Evolutionary conservation across 1,140 invertebrate genomes (phyloP), one percentile per base, ranked within the genome.

Genomic region (Drosophila malerkotliana): DNA sequence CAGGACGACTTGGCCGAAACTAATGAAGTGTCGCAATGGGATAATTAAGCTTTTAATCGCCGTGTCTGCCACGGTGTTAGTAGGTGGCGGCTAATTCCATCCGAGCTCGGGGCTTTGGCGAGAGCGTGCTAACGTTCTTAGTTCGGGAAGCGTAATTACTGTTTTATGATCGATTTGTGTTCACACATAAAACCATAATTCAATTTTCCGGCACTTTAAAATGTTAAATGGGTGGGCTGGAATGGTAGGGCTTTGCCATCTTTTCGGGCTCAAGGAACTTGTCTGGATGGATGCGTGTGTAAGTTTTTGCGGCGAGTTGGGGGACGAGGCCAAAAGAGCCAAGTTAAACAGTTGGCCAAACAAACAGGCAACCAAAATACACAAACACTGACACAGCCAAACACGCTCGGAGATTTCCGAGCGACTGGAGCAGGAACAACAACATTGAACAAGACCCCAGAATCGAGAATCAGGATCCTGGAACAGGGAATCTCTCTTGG

Each of bases 21-120:
- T 87, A 87, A 88, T 87, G 83, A 87, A 87, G 83, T 88, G 83
- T 87, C 83, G 83, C 83, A 88, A 83, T 87, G 83, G 83, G 83
- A 88, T 87, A 87, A 87, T 87, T 87, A 88, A 87, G 83, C 83
- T 82, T 77, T 87, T 88, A 87, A 87, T 87, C 83, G 83, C 59
- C 66, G 69, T 74, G 59, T 63, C 73, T 72, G 59, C 64, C 41
- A 18, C 67, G 67, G 67, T 69, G 67, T 69, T 71, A 55, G 67
- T 53, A 14, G 28, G 51, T 37, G 30, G 51, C 44, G 63, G 60
- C 63, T 67, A 56, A 57, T 51, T 60, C 69, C 45, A 24, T 45
- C 28, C 3, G 26, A 41, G 55, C 72, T 39, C 4, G 10, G 39
- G 32, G 28, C 67, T 57, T 39, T 44, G 37, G 48, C 18, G 51